These are phyloP conservation scores for Todus mexicanus DNA, from an alignment of 2,797 vertebrate genomes.

Conservation along the genomic window DNA sequence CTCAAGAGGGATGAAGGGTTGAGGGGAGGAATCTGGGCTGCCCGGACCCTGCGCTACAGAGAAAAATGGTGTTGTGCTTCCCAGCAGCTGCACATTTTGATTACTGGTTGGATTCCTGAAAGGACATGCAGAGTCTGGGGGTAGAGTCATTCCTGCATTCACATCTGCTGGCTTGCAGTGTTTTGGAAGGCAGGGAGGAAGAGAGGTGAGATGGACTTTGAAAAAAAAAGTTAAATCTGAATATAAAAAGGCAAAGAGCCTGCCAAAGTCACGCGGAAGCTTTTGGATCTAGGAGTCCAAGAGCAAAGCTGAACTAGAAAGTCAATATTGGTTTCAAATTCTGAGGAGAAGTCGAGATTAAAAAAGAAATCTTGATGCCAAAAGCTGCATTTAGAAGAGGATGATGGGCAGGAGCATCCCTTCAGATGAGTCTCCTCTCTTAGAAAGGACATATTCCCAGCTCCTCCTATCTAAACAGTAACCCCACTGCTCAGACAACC, in stretches of 20 bases:
- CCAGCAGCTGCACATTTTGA: neutral
- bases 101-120: neutral
- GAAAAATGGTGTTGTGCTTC: neutral
- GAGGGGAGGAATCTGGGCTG: neutral
- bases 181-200: neutral
- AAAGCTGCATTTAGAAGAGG: neutral
- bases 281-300: neutral
- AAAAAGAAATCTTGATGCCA: neutral
- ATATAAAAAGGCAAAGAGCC: neutral
- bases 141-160: neutral
- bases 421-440: neutral
- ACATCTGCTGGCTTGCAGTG: neutral
- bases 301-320: neutral
- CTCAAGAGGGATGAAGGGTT: neutral
- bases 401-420: neutral
- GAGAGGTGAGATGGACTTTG: neutral
- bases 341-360: neutral
- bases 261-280: neutral
- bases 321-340: neutral
- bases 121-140: neutral
- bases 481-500: neutral
- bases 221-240: neutral
- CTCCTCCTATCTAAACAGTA: neutral
- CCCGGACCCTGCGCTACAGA: neutral
- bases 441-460: neutral